These are phyloP conservation scores for Neodiprion lecontei DNA, from an alignment of 1,140 invertebrate genomes.

Conservation along the genomic window DNA sequence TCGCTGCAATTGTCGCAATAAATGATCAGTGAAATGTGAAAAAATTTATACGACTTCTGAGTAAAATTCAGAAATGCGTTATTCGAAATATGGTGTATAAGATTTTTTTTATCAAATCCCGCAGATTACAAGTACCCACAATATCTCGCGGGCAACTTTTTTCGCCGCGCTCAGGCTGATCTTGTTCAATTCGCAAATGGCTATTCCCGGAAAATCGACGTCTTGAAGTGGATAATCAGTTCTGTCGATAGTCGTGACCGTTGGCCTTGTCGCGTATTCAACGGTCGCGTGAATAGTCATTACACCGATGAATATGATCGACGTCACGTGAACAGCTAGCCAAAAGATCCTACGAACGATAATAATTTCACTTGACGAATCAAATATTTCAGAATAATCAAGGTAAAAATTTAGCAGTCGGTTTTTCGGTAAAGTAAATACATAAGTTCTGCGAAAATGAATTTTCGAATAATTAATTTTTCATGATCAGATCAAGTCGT, in stretches of 20 bases:
- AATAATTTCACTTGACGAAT: too few species aligned
- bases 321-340: neutral
- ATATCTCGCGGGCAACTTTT: neutral
- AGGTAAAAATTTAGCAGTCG: too few species aligned
- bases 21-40: neutral
- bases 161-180: neutral
- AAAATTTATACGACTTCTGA: neutral
- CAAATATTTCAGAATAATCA: too few species aligned
- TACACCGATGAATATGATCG: neutral
- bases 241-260: constrained; percentile 11
- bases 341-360: neutral
- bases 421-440: too few species aligned
- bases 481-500: too few species aligned
- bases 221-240: neutral
- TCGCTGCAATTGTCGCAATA: neutral
- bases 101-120: neutral
- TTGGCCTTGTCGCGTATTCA: neutral
- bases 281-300: neutral
- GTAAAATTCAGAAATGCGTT: neutral
- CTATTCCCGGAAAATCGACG: constrained; percentile 14
- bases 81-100: neutral
- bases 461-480: too few species aligned
- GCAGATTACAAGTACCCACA: neutral
- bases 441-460: neutral
- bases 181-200: constrained; percentile 15